Conservation (phyloP, 2,113 vertebrate genomes). For the Xenopus laevis region DNA sequence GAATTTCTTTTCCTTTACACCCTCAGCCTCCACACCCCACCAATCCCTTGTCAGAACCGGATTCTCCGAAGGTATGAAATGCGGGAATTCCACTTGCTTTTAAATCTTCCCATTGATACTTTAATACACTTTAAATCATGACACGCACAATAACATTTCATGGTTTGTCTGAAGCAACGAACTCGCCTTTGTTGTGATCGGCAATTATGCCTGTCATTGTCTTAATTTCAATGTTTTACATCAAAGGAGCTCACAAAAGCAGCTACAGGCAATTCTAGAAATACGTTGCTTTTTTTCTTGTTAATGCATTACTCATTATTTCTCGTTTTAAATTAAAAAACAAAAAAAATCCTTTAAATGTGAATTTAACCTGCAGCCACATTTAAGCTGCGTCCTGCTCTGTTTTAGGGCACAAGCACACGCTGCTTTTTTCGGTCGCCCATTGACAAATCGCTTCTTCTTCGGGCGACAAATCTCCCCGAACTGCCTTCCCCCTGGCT, state of each 20-base stretch:
- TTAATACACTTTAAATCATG: constrained; percentile 4
- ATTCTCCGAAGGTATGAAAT: no score
- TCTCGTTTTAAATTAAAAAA: not conserved
- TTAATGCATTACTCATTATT: constrained; percentile 15
- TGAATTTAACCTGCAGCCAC: constrained; percentile 15
- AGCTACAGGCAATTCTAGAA: constrained; percentile 22
- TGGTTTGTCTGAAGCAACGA: constrained; percentile 16
- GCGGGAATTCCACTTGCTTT: no score
- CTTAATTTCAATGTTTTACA: constrained; percentile 36
- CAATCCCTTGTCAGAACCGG: no score
- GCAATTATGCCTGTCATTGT: constrained; percentile 33
- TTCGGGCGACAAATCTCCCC: no score
- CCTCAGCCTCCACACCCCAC: no score
- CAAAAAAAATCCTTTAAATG: not conserved
- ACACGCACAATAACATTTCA: constrained; percentile 19
- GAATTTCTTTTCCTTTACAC: no score
- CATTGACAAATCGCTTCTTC: no score
- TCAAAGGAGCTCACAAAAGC: constrained; percentile 22
- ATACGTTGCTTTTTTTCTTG: not conserved
- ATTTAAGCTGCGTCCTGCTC: no score
- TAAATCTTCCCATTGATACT: not conserved
- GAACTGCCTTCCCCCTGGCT: no score
- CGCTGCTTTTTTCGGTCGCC: no score
- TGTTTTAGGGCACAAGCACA: no score
- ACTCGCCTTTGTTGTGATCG: constrained; percentile 17